Base-by-base conservation (phyloP, 2,113 vertebrate species). In the Gymnocephalus cernua region DNA sequence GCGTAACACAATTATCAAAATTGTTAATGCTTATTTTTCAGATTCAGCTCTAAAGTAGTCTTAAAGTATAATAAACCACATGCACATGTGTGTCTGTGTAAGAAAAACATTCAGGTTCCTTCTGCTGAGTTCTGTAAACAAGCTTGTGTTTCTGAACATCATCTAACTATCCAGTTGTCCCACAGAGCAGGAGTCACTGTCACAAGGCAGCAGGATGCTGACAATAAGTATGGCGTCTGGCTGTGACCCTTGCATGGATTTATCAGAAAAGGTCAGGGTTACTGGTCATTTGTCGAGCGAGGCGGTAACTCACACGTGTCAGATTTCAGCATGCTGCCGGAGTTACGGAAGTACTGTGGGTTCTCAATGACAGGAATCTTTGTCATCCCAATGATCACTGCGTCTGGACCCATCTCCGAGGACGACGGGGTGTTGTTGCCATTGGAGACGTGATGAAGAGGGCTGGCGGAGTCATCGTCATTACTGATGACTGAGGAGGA, bases 341-440 rank as follows among this genome's bases (percentile, higher is more conserved):
- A 97, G 93, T 98, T 98, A 83, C 98, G 97, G 94, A 99, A 99
- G 93, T 99, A 99, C 92, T 99, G 98, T 0, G 97, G 98, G 93
- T 99, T 99, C 96, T 99, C 98, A 19, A 99, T 99, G 89, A 99
- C 97, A 1, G 98, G 98, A 88, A 99, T 99, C 95, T 99, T 99
- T 27, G 97, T 99, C 98, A 99, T 99, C 81, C 98, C 98, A 80
- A 99, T 99, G 88, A 99, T 97, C 93, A 99, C 98, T 14, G 98
- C 96, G 38, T 99, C 98, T 50, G 96, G 97, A 83, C 97, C 98
- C 3, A 98, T 98, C 90, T 99, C 98, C 5, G 98, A 99, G 89
- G 98, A 99, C 45, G 98, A 99, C 0, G 98, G 98, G 54, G 98
- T 99, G 89, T 99, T 99, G 92, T 98, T 99, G 94, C 98, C 98